Percentiles rank a stretch among this genome's conserved stretches.
phyloP scores from a whole-genome alignment of 2,113 vertebrate genomes.

The Spilogale gracilis region DNA sequence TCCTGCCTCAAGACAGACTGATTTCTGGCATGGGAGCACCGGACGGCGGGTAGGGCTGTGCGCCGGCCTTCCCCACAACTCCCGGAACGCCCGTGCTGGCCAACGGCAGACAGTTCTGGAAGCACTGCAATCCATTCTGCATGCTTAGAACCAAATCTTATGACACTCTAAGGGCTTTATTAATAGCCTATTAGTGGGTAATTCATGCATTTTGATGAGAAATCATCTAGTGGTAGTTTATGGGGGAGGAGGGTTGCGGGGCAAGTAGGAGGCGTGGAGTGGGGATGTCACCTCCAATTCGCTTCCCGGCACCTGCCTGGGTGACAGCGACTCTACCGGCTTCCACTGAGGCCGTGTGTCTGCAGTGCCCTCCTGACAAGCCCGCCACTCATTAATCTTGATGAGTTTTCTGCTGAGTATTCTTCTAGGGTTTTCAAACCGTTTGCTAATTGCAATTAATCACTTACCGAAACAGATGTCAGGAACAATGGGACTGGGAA shows the following conservation, averaged over 20 bases:
- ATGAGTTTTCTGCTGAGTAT: constrained; percentile 96
- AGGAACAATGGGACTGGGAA: constrained; percentile 94
- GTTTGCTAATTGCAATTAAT: constrained; percentile 99
- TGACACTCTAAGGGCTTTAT: constrained; percentile 84
- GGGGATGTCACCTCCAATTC: background rate
- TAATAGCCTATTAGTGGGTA: constrained; percentile 87
- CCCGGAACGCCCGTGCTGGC: background rate
- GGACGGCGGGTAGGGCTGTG: accelerated
- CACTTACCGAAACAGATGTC: constrained; percentile 99
- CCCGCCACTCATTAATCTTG: constrained; percentile 98
- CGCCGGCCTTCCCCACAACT: background rate
- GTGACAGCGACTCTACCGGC: constrained; percentile 58
- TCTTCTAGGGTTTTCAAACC: constrained; percentile 98
- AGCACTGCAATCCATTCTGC: constrained; percentile 83
- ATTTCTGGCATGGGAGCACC: too few species aligned
- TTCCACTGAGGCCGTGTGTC: constrained; percentile 53
- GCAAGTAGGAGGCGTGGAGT: background rate
- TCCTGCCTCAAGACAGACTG: background rate
- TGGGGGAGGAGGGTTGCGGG: constrained; percentile 34
- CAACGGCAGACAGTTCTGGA: constrained; percentile 71
- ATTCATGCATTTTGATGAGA: constrained; percentile 84
- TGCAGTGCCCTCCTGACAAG: constrained; percentile 88
- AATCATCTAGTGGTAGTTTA: constrained; percentile 77
- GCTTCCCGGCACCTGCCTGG: constrained; percentile 57
- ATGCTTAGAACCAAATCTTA: constrained; percentile 81